These are phyloP conservation scores for Hirundichthys speculiger DNA, from an alignment of 2,113 vertebrate genomes.

Conservation along the genomic window DNA sequence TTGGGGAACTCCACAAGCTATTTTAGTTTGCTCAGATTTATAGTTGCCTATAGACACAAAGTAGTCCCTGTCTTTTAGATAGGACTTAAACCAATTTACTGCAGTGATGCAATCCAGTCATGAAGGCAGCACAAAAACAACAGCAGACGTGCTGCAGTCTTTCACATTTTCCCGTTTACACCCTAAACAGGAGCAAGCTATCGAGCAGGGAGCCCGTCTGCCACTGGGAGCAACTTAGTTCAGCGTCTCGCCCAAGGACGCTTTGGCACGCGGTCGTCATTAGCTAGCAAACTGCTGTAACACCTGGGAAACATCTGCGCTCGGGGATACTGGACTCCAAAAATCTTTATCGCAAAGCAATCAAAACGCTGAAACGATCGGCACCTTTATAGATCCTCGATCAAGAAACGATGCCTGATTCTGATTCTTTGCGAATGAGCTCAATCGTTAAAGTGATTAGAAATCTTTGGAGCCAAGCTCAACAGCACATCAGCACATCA, in stretches of 20 bases:
- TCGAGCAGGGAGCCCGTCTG: background rate
- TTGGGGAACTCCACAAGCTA: too few species aligned
- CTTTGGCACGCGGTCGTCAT: background rate
- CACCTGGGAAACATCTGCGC: background rate
- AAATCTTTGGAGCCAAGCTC: background rate
- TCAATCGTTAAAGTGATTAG: background rate
- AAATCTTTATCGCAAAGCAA: background rate
- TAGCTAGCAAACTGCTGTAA: background rate
- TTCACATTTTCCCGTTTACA: background rate
- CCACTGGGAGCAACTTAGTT: background rate
- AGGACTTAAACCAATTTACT: too few species aligned
- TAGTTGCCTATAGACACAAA: too few species aligned
- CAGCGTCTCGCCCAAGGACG: background rate
- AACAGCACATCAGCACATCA: slow-evolving; percentile 3
- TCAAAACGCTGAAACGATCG: background rate
- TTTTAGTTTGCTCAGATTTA: too few species aligned
- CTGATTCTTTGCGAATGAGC: background rate
- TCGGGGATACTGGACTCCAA: background rate
- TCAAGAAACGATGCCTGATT: background rate
- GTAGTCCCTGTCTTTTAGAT: too few species aligned
- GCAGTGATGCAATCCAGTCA: too few species aligned
- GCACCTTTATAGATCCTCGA: background rate
- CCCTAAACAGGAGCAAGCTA: background rate
- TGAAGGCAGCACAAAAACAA: background rate
- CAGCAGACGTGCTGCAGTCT: background rate